Percentiles rank a stretch among this genome's conserved stretches.
Conservation (phyloP, 2,797 vertebrate species). For the Lacerta viridis region DNA sequence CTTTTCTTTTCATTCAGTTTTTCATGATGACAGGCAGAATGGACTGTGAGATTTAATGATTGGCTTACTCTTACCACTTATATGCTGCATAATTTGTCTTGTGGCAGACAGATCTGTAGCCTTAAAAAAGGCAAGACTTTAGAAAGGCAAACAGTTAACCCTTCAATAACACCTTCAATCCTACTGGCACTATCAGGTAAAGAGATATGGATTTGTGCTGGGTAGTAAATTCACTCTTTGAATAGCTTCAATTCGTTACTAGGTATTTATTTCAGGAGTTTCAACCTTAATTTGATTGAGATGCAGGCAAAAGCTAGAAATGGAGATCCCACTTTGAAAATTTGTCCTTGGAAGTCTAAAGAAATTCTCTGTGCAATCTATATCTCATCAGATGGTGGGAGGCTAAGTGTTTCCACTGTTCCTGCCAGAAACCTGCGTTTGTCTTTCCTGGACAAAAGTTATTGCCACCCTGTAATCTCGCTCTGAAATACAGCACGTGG, state of each 20-base stretch:
- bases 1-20: conserved; percentile 52
- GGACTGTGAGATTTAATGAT: conserved; percentile 62
- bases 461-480: conserved; percentile 75
- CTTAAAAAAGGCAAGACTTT: conserved; percentile 58
- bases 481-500: conserved; percentile 72
- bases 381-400: conserved; percentile 74
- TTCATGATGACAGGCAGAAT: conserved; percentile 65
- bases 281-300: conserved; percentile 80
- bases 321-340: conserved; percentile 67
- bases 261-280: conserved; percentile 82
- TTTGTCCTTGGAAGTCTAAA: conserved; percentile 70
- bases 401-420: conserved; percentile 72
- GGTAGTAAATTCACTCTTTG: conserved; percentile 79
- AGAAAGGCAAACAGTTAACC: conserved; percentile 67
- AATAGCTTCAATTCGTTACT: conserved; percentile 83
- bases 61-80: conserved; percentile 60
- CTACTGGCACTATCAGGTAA: conserved; percentile 69
- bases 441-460: conserved; percentile 80
- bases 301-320: conserved; percentile 68
- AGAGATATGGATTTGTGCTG: conserved; percentile 71
- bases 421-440: conserved; percentile 75
- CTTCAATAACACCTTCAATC: conserved; percentile 69
- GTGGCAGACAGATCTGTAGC: conserved; percentile 73
- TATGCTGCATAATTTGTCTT: conserved; percentile 76
- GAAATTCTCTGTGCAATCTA: conserved; percentile 71